Percentiles rank a stretch among this genome's conserved stretches.
These are phyloP conservation scores for Pteropus rufus DNA, from an alignment of 2,797 vertebrate genomes.

Conservation along the genomic window DNA sequence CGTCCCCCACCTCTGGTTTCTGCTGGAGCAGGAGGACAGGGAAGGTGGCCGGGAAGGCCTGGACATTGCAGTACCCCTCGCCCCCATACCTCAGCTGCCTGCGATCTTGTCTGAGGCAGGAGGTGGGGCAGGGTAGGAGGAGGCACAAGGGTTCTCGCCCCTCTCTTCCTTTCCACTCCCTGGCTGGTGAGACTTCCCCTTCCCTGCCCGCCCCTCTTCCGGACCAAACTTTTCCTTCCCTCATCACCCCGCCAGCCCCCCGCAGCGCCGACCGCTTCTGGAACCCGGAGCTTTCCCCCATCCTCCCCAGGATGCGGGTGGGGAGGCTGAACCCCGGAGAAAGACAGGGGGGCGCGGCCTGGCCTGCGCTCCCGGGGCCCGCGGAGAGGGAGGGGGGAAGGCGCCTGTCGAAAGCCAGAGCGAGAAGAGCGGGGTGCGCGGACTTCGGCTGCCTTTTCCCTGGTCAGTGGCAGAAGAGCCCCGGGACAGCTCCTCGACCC, in stretches of 20 bases:
- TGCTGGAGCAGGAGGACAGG: rapidly evolving
- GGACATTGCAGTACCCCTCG: not conserved
- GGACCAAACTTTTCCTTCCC: constrained; percentile 38
- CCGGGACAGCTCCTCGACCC: not conserved
- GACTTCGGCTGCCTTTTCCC: not conserved
- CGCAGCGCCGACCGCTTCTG: not conserved
- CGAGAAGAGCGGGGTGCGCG: not conserved
- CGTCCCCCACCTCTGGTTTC: rapidly evolving
- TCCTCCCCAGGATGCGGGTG: not conserved
- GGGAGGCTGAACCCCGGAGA: not conserved
- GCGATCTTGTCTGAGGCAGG: not conserved
- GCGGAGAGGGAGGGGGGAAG: not conserved
- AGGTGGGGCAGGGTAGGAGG: not conserved
- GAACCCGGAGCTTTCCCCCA: not conserved
- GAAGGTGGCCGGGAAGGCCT: not conserved
- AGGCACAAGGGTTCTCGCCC: not conserved
- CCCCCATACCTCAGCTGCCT: not conserved
- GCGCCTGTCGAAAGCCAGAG: not conserved
- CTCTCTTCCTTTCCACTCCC: no score
- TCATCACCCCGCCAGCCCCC: not conserved
- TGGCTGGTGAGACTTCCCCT: not conserved
- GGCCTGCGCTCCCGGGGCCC: not conserved
- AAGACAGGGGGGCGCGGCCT: not conserved
- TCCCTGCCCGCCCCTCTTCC: not conserved
- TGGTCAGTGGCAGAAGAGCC: not conserved